Base-by-base conservation (phyloP, 2,797 vertebrate species). In the Gorsachius magnificus region DNA sequence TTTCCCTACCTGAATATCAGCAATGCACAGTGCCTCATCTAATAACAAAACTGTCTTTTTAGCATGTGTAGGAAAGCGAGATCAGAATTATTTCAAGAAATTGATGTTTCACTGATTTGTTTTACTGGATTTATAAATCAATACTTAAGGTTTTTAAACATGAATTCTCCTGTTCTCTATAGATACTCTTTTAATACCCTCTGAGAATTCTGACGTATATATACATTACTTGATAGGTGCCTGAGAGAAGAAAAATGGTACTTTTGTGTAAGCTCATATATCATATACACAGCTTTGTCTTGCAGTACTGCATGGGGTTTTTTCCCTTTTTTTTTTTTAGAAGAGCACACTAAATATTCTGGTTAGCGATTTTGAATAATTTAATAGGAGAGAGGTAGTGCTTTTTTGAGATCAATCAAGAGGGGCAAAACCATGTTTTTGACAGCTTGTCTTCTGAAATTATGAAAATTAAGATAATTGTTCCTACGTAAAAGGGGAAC, bases 361-460 rank as follows among this genome's bases (percentile, higher is more conserved):
- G 25, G 10, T 63, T 87, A 90, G 41, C 57, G 3, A 91, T 78
- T 69, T 68, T 89, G 38, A 75, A 89, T 83, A 92, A 96, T 91
- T 87, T 79, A 63, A 48, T 43, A 78, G 33, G 16, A 65, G 26
- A 72, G 18, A 84, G n/a, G 13, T 72, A 77, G 11, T 46, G 14
- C 2, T 60, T 92, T 84, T 86, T 83, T 38, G 74, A 91, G 58
- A 63, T 72, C 71, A 45, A 84, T 82, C 18, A 87, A 28, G 17
- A 82, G 17, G 5, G 19, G 11, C 5, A 53, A 81, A 89, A 68
- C 1, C 33, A 75, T 45, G 13, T 16, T 91, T 95, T 76, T 92
- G 72, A 95, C 86, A 88, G 21, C 31, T 92, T 94, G 74, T 93
- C 60, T n/a, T 58, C 11, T 80, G 84, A 93, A 92, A 96, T 91